Evolutionary conservation across 2,888 invertebrate genomes (phyloP).

Genomic region (Operophtera brumata): DNA sequence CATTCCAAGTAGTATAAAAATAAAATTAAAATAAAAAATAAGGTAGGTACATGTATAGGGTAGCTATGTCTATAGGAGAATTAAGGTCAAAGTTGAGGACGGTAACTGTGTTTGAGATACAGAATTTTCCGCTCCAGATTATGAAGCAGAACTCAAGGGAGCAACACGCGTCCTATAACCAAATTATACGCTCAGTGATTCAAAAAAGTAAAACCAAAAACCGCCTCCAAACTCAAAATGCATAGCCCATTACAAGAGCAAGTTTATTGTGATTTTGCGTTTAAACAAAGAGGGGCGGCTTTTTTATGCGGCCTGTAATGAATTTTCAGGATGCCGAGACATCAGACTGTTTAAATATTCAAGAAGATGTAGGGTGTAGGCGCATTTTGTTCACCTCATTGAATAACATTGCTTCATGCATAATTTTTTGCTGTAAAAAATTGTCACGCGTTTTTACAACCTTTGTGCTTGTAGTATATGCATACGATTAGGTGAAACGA

Average conservation of each 20-base stretch:
- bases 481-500: background rate
- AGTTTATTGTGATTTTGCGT: conserved; percentile 77
- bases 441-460: conserved; percentile 40
- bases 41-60: too few relatives aligned
- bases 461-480: background rate
- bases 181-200: conserved; percentile 36
- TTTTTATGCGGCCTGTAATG: conserved; percentile 71
- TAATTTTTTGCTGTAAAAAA: conserved; percentile 64
- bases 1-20: too few relatives aligned
- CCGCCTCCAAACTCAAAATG: conserved; percentile 55
- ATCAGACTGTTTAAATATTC: conserved; percentile 68
- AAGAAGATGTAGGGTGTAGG: conserved; percentile 59
- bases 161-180: conserved; percentile 20
- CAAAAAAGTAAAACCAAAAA: conserved; percentile 53
- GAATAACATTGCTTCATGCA: conserved; percentile 77
- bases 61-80: too few relatives aligned
- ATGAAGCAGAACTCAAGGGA: conserved; percentile 15
- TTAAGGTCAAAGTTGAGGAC: background rate
- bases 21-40: too few relatives aligned
- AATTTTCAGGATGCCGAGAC: conserved; percentile 65
- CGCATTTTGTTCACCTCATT: conserved; percentile 70
- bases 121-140: conserved; percentile 12
- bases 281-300: conserved; percentile 72
- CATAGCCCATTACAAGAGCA: conserved; percentile 68
- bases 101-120: background rate